Percentiles rank a stretch among this genome's conserved stretches.
Evolutionary conservation across 2,888 invertebrate genomes (phyloP).

Genomic region (Homarus gammarus): DNA sequence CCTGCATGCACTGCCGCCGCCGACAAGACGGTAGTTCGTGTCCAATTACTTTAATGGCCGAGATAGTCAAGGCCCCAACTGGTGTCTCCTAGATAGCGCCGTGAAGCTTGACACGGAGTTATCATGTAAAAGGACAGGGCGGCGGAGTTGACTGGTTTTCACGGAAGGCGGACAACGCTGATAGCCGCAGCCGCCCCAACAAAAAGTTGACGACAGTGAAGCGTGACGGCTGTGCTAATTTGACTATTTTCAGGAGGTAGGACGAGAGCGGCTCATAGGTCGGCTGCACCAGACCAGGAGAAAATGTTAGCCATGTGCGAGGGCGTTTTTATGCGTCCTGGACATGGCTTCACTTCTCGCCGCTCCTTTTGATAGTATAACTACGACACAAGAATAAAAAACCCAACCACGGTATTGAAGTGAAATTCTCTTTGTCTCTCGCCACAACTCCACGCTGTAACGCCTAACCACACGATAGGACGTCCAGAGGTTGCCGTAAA

Average conservation of each 20-base stretch:
- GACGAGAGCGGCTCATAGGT: constrained; percentile 11
- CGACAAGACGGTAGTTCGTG: constrained; percentile 63
- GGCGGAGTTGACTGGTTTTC: constrained; percentile 53
- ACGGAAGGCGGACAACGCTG: constrained; percentile 44
- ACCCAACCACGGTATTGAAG: too few relatives aligned
- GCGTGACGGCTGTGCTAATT: constrained; percentile 47
- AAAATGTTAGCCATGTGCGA: neutral
- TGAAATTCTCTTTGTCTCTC: too few relatives aligned
- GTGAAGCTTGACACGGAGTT: constrained; percentile 60
- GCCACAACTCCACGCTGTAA: too few relatives aligned
- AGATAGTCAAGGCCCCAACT: constrained; percentile 59
- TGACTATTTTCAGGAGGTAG: constrained; percentile 28
- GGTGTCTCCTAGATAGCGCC: constrained; percentile 60
- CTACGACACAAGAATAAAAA: too few relatives aligned
- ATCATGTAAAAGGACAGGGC: constrained; percentile 55
- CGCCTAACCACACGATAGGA: too few relatives aligned
- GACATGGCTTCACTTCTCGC: too few relatives aligned
- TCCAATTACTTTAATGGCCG: constrained; percentile 69
- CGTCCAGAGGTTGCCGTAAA: neutral
- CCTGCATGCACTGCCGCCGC: constrained; percentile 53
- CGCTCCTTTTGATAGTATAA: too few relatives aligned
- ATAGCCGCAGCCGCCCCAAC: constrained; percentile 7
- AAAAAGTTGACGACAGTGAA: constrained; percentile 22
- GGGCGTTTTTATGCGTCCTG: too few relatives aligned
- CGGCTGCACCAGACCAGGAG: neutral